A percentile compares a stretch with the other conserved stretches of the same genome.
Evolutionary conservation across 2,797 vertebrate genomes (phyloP).

Genomic region (Neomorphus geoffroyi): DNA sequence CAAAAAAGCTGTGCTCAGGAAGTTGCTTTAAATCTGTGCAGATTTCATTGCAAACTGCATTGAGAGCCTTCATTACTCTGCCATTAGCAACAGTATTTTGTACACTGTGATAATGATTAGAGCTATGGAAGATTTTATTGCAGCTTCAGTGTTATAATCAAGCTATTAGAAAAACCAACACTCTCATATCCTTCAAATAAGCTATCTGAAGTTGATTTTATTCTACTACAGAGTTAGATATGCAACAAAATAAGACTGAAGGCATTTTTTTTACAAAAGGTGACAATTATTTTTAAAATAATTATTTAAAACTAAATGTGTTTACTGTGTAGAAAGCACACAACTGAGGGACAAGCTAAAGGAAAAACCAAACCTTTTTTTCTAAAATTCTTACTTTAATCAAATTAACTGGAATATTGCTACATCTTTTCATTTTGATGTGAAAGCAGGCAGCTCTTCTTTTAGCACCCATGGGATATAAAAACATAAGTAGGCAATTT

Average conservation of each 20-base stretch:
- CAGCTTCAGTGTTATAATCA: background rate
- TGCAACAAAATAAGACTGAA: background rate
- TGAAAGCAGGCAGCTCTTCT: background rate
- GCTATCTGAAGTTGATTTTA: background rate
- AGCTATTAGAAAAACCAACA: background rate
- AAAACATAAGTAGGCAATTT: background rate
- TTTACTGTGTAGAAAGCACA: background rate
- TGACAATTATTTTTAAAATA: background rate
- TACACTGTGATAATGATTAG: background rate
- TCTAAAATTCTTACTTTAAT: background rate
- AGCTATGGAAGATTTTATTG: background rate
- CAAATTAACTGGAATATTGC: background rate
- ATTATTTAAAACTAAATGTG: background rate
- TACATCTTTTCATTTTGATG: background rate
- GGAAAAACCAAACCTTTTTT: background rate
- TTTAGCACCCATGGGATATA: background rate
- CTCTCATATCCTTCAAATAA: background rate
- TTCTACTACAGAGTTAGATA: background rate
- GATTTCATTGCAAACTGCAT: background rate
- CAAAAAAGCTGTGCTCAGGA: accelerated
- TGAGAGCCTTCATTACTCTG: background rate
- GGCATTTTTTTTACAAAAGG: background rate
- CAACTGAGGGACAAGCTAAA: background rate
- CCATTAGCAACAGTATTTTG: background rate
- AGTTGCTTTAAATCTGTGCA: background rate